phyloP scores from a whole-genome alignment of 2,888 invertebrate species.

The Dinocampus coccinellae region DNA sequence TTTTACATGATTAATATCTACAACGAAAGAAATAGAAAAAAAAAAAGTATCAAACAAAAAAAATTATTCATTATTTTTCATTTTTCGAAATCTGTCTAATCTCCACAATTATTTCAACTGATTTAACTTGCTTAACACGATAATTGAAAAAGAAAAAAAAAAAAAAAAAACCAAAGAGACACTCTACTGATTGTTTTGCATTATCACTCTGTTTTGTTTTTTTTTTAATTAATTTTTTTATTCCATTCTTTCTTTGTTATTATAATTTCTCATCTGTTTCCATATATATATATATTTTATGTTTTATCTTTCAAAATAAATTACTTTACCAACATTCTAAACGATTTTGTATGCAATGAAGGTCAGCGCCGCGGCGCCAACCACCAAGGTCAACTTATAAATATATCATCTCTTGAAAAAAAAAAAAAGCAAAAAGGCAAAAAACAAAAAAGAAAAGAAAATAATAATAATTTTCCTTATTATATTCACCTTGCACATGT shows the following conservation, averaged over 20 bases:
- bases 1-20: not conserved
- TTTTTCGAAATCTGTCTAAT: too few relatives aligned
- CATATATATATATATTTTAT: too few relatives aligned
- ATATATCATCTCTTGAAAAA: constrained; percentile 13
- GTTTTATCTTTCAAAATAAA: too few relatives aligned
- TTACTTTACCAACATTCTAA: constrained; percentile 55
- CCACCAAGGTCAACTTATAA: constrained; percentile 60
- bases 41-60: constrained; percentile 19
- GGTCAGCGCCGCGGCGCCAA: constrained; percentile 67
- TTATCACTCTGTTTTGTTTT: constrained; percentile 7
- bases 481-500: not conserved
- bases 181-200: constrained; percentile 16
- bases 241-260: not conserved
- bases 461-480: not conserved
- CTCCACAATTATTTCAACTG: too few relatives aligned
- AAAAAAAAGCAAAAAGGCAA: not conserved
- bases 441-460: not conserved
- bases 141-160: too few relatives aligned
- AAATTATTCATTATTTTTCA: too few relatives aligned
- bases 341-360: constrained; percentile 54
- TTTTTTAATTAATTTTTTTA: not conserved
- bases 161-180: too few relatives aligned
- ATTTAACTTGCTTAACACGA: too few relatives aligned
- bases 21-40: constrained; percentile 40
- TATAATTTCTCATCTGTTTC: constrained; percentile 37